Conservation (phyloP, 1,140 invertebrate species). For the Heliconius nattereri region DNA sequence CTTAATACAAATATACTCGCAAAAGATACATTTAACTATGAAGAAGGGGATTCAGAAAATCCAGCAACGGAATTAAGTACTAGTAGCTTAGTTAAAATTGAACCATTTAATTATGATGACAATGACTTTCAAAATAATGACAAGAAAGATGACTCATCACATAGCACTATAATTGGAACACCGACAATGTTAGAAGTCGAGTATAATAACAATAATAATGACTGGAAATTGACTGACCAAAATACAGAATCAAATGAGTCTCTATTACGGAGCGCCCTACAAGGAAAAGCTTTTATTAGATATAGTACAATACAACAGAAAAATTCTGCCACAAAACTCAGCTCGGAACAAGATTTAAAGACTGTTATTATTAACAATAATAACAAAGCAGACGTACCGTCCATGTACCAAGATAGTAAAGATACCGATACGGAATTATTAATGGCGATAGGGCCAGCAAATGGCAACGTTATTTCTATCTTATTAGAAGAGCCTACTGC, state of each 20-base stretch:
- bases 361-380: constrained; percentile 75
- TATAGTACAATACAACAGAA: constrained; percentile 81
- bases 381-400: constrained; percentile 78
- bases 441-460: constrained; percentile 75
- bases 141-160: constrained; percentile 82
- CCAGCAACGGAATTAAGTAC: constrained; percentile 85
- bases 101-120: constrained; percentile 86
- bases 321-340: constrained; percentile 63
- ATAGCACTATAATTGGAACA: constrained; percentile 76
- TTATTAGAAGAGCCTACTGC: constrained; percentile 73
- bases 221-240: constrained; percentile 88
- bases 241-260: constrained; percentile 87
- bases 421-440: constrained; percentile 67
- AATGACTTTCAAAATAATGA: constrained; percentile 85
- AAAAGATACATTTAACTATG: constrained; percentile 84
- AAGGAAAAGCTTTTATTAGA: constrained; percentile 85
- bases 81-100: constrained; percentile 82
- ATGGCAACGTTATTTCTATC: constrained; percentile 74
- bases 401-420: constrained; percentile 72
- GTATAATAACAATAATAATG: constrained; percentile 89
- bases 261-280: constrained; percentile 89
- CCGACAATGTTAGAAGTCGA: constrained; percentile 79
- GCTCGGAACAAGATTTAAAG: constrained; percentile 67
- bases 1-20: constrained; percentile 68
- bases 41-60: constrained; percentile 83